phyloP scores from a whole-genome alignment of 92 coral and sea anemone genomes.

The Porites divaricata region DNA sequence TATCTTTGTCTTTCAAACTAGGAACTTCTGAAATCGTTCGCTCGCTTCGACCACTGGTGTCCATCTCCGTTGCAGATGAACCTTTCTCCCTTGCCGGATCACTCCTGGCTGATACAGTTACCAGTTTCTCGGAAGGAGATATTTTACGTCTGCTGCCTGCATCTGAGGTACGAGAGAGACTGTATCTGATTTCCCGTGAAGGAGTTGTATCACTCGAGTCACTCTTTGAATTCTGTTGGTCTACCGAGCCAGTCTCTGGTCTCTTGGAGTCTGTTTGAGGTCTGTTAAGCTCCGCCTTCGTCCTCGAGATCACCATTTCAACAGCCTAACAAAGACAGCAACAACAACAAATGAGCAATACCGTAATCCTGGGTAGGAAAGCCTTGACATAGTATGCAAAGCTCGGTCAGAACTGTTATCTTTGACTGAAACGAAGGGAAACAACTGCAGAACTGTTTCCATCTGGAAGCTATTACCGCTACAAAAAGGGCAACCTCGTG shows the following conservation, averaged over 20 bases:
- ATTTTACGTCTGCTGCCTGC: conserved; percentile 20
- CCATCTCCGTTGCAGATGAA: conserved; percentile 47
- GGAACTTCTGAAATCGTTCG: conserved; percentile 40
- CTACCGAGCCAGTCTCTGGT: conserved; percentile 21
- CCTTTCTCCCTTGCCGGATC: conserved; percentile 21
- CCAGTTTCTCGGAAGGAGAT: conserved; percentile 24
- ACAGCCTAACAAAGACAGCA: conserved; percentile 66
- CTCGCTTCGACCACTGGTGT: conserved; percentile 70
- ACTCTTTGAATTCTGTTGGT: neutral
- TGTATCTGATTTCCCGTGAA: conserved; percentile 35
- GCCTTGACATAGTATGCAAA: too few species aligned
- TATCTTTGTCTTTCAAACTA: conserved; percentile 32
- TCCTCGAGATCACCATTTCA: conserved; percentile 79
- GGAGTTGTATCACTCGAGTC: conserved; percentile 24
- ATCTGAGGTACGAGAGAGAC: conserved; percentile 47
- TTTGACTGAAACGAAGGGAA: too few species aligned
- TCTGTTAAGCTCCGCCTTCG: conserved; percentile 74
- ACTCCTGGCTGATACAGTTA: conserved; percentile 22
- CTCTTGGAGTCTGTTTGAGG: conserved; percentile 41
- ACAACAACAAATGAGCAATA: too few species aligned
- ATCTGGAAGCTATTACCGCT: too few species aligned
- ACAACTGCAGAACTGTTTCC: too few species aligned
- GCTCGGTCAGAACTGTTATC: too few species aligned
- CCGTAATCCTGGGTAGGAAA: too few species aligned
- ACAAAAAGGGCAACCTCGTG: too few species aligned